These are phyloP conservation scores for Colossoma macropomum DNA, from an alignment of 2,113 vertebrate species.

Conservation along the genomic window DNA sequence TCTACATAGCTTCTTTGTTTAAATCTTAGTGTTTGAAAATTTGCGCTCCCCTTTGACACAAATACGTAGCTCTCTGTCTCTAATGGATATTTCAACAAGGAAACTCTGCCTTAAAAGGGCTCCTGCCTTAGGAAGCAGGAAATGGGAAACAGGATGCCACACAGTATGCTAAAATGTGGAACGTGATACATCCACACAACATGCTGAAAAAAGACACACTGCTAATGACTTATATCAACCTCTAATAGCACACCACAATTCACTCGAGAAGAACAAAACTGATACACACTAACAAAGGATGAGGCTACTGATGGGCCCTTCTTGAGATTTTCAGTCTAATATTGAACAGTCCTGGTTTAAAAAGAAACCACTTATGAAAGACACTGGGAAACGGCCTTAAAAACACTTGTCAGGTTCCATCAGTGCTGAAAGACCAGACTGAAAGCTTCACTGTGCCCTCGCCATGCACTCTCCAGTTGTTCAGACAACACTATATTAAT, in stretches of 20 bases:
- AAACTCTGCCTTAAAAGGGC: conserved; percentile 12
- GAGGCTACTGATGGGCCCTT: background rate
- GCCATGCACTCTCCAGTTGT: conserved; percentile 42
- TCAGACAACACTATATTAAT: conserved; percentile 60
- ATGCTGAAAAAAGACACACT: background rate
- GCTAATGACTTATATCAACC: background rate
- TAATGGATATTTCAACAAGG: conserved; percentile 21
- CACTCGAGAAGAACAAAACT: background rate
- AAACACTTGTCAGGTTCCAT: background rate
- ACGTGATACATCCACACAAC: background rate
- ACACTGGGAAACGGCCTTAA: background rate
- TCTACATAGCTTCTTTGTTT: background rate
- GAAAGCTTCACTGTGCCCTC: background rate
- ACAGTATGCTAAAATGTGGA: conserved; percentile 8
- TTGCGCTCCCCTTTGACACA: background rate
- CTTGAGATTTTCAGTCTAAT: background rate
- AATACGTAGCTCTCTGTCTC: conserved; percentile 9
- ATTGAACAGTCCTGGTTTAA: background rate
- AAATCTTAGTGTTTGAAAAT: background rate
- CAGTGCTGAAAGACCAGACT: background rate
- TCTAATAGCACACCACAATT: background rate
- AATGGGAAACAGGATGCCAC: conserved; percentile 49
- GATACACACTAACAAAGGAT: background rate
- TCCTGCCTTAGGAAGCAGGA: conserved; percentile 43
- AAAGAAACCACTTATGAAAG: background rate